Evolutionary conservation across 2,797 vertebrate species (phyloP).

Genomic region (Nannoperca australis): DNA sequence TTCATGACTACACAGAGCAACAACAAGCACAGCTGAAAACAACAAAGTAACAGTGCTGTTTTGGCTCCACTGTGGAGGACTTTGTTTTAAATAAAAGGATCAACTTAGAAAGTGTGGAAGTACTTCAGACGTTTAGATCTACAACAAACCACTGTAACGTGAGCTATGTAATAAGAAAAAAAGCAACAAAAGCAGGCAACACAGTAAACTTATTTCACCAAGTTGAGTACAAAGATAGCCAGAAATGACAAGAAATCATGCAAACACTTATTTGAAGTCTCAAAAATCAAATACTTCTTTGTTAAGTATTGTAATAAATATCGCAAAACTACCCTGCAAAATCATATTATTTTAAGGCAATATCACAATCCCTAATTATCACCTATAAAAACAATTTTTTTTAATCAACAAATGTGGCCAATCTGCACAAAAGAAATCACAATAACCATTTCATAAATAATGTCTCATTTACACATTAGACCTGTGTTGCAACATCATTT

Average conservation of each 20-base stretch:
- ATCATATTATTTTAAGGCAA: not conserved
- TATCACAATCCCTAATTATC: not conserved
- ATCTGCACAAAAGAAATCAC: not conserved
- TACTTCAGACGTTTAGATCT: not conserved
- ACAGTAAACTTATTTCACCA: not conserved
- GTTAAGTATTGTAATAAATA: not conserved
- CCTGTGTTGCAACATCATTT: not conserved
- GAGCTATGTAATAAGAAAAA: not conserved
- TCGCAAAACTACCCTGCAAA: not conserved
- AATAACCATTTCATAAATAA: not conserved
- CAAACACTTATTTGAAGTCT: not conserved
- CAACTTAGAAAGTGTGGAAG: not conserved
- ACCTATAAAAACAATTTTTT: not conserved
- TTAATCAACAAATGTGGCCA: not conserved
- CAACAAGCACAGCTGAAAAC: not conserved
- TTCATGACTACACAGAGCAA: not conserved
- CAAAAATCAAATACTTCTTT: not conserved
- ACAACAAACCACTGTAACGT: not conserved
- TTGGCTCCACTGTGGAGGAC: not conserved
- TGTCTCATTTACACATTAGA: conserved; percentile 1
- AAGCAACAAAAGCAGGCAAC: not conserved
- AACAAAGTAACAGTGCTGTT: not conserved
- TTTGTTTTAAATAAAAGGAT: not conserved
- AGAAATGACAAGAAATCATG: not conserved
- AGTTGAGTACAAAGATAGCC: not conserved